Evolutionary conservation across 2,113 vertebrate species (phyloP).

Genomic region (Fregata magnificens): DNA sequence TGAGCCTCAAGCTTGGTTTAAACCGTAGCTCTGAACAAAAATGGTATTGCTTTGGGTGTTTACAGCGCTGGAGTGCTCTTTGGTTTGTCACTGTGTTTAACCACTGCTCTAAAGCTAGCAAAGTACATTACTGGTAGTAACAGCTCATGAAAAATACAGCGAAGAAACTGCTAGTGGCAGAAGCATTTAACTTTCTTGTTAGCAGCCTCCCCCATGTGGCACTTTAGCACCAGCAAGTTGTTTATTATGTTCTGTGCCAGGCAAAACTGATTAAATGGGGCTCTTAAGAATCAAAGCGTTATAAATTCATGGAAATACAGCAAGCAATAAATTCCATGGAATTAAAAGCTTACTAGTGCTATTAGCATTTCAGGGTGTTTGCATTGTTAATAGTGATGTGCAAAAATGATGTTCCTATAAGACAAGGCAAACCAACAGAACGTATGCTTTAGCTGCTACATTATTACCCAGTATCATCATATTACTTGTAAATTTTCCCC

Average conservation of each 20-base stretch:
- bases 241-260: conserved; percentile 98
- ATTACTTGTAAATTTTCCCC: neutral
- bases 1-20: conserved; percentile 2
- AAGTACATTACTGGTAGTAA: conserved; percentile 88
- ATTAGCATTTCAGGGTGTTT: conserved; percentile 98
- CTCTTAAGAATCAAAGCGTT: conserved; percentile 99
- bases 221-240: conserved; percentile 94
- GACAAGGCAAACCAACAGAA: conserved; percentile 83
- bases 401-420: conserved; percentile 86
- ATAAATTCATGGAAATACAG: conserved; percentile 99
- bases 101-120: conserved; percentile 79
- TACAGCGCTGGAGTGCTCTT: conserved; percentile 70
- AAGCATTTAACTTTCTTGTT: conserved; percentile 95
- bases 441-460: conserved; percentile 68
- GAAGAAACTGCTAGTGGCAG: conserved; percentile 91
- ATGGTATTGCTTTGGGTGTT: conserved; percentile 49
- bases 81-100: conserved; percentile 82
- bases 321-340: conserved; percentile 97
- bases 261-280: conserved; percentile 98
- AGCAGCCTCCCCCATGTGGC: conserved; percentile 96
- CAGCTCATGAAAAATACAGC: conserved; percentile 93
- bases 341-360: conserved; percentile 98
- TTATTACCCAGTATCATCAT: conserved; percentile 26
- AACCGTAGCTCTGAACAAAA: conserved; percentile 43
- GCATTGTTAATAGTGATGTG: conserved; percentile 96